Base-by-base conservation (phyloP, 1,140 invertebrate genomes). In the Antheraea mylitta region DNA sequence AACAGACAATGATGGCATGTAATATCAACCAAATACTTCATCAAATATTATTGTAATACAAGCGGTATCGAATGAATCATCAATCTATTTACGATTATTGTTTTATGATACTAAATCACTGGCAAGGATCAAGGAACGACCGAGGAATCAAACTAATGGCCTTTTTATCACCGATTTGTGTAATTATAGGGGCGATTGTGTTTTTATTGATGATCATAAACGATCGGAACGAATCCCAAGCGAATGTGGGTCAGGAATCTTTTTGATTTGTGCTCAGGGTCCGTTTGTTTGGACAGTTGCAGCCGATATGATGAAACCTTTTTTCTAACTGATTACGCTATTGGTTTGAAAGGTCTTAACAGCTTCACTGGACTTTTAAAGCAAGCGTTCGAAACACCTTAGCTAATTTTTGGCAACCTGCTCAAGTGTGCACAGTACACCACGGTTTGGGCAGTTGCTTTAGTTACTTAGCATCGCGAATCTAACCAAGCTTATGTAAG, bases 71-170 rank as follows among this genome's bases (percentile, higher is more conserved):
- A 73, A 73, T 42, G 22, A 58, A 53, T 11, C 19, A 70, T 70
- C 63, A 78, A 70, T 69, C 71, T 76, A 73, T 76, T 72, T 78
- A 78, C 68, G 78, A 80, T 73, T 75, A 81, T 38, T 53, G 45
- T 53, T 79, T 85, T 85, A 85, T 70, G 81, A 83, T 69, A 75
- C 72, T 66, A 77, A 85, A 83, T 85, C 77, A 77, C 71, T 68
- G 66, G 77, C 76, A 76, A 77, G 71, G 64, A 74, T 74, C 66
- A 69, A 75, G 69, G 68, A 76, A 73, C 72, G 71, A 79, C 78
- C 74, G 74, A 82, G 80, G 77, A 78, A 72, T 77, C 67, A 67
- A 65, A 71, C 66, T 73, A 69, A 64, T 66, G 68, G 68, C 37
- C 19, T 63, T 53, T 53, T 53, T 53, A 53, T 53, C 45, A 53